These are phyloP conservation scores for Hyphantria cunea DNA, from an alignment of 1,140 invertebrate species.

Conservation along the genomic window DNA sequence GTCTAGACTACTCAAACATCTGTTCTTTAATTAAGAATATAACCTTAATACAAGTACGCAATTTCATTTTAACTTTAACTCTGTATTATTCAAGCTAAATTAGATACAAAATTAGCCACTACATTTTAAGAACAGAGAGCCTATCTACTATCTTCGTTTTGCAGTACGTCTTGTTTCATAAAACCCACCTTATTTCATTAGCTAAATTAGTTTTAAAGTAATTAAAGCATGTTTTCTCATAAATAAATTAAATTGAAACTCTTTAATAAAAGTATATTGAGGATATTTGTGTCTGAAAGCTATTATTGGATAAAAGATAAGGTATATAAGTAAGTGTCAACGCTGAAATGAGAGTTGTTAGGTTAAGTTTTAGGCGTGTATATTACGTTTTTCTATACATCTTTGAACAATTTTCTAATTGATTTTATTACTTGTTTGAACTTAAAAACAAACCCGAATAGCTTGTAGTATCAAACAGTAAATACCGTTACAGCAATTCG, in stretches of 20 bases:
- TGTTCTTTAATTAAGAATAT: conserved; percentile 6
- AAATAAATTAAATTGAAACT: conserved; percentile 35
- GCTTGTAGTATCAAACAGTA: no score
- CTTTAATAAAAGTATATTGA: background rate
- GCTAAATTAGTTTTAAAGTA: conserved; percentile 58
- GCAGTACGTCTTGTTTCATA: conserved; percentile 42
- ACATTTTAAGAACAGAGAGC: conserved; percentile 25
- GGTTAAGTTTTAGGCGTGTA: no score
- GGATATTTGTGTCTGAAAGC: no score
- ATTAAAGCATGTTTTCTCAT: conserved; percentile 61
- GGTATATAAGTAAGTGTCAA: no score
- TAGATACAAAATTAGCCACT: conserved; percentile 30
- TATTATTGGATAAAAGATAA: no score
- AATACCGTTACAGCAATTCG: no score
- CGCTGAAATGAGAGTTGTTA: no score
- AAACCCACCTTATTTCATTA: conserved; percentile 69
- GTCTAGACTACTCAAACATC: conserved; percentile 1
- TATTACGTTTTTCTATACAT: no score
- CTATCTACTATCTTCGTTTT: conserved; percentile 48
- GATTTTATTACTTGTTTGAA: no score
- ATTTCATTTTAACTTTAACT: conserved; percentile 37
- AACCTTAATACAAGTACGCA: conserved; percentile 26
- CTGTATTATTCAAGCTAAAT: conserved; percentile 31
- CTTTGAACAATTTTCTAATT: no score
- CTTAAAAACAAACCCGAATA: no score